Conservation (phyloP, 1,140 invertebrate genomes). For the Panulirus ornatus region DNA sequence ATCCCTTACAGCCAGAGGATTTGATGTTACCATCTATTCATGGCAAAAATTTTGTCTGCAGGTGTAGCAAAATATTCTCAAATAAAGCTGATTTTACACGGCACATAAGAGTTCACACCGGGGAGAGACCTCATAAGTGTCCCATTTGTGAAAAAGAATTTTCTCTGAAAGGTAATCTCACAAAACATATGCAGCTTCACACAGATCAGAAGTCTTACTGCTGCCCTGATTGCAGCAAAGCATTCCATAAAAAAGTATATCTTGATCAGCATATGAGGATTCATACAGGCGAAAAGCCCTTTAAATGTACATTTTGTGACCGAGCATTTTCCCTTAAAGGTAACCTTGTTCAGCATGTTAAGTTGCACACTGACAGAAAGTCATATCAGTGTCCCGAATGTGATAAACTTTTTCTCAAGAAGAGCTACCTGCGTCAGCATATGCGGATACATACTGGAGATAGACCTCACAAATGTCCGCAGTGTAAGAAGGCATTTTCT, state of each 20-base stretch:
- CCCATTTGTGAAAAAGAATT: slow-evolving; percentile 93
- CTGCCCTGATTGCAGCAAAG: slow-evolving; percentile 52
- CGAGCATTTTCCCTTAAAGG: slow-evolving; percentile 60
- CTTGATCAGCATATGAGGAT: slow-evolving; percentile 58
- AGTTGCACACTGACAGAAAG: slow-evolving; percentile 63
- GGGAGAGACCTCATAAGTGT: slow-evolving; percentile 90
- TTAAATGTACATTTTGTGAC: slow-evolving; percentile 51
- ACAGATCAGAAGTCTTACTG: slow-evolving; percentile 63
- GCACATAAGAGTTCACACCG: slow-evolving; percentile 75
- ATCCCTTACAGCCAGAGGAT: slow-evolving; percentile 20
- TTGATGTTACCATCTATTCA: slow-evolving; percentile 1
- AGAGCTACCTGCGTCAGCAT: slow-evolving; percentile 76
- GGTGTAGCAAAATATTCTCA: slow-evolving; percentile 95
- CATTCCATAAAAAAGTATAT: slow-evolving; percentile 56
- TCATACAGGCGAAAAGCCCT: slow-evolving; percentile 57
- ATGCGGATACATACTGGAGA: slow-evolving; percentile 76
- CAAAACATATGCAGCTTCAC: slow-evolving; percentile 84
- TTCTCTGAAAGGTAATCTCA: slow-evolving; percentile 94
- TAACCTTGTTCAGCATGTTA: slow-evolving; percentile 57
- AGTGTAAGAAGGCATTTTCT: slow-evolving; percentile 94
- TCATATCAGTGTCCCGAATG: slow-evolving; percentile 64
- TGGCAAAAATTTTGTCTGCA: slow-evolving; percentile 77
- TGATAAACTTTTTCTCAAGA: slow-evolving; percentile 61
- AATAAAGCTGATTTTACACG: slow-evolving; percentile 96
- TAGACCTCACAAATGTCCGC: slow-evolving; percentile 90